These are phyloP conservation scores for Morinoia aosen DNA, from an alignment of 2,888 invertebrate genomes.

Conservation along the genomic window DNA sequence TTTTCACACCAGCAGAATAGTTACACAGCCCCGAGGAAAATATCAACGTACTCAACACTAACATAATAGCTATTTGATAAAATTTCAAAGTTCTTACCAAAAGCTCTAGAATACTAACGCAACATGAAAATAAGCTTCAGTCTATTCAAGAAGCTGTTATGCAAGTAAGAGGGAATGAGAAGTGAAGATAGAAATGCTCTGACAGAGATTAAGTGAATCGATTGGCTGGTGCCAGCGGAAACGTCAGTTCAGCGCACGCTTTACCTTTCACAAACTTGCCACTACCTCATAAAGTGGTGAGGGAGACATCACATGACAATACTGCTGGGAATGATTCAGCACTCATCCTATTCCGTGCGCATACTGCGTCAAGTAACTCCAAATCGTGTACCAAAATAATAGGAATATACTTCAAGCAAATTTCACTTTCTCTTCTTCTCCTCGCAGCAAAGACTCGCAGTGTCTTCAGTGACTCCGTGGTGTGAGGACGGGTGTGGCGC, in stretches of 20 bases:
- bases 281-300: too few species aligned
- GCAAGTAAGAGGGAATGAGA: background rate
- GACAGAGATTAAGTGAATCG: background rate
- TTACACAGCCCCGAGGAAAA: background rate
- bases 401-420: background rate
- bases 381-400: background rate
- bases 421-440: background rate
- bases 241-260: background rate
- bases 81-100: background rate
- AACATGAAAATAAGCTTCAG: background rate
- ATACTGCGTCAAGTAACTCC: background rate
- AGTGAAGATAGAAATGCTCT: background rate
- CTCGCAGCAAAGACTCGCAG: background rate
- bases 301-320: too few species aligned
- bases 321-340: background rate
- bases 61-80: too few species aligned
- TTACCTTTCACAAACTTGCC: too few species aligned
- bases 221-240: background rate
- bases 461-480: too few species aligned
- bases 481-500: too few species aligned
- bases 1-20: background rate
- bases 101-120: background rate
- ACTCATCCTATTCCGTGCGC: background rate
- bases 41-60: too few species aligned
- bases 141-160: background rate